Evolutionary conservation across 2,888 invertebrate species (phyloP).

Genomic region (Branchellion lobata): DNA sequence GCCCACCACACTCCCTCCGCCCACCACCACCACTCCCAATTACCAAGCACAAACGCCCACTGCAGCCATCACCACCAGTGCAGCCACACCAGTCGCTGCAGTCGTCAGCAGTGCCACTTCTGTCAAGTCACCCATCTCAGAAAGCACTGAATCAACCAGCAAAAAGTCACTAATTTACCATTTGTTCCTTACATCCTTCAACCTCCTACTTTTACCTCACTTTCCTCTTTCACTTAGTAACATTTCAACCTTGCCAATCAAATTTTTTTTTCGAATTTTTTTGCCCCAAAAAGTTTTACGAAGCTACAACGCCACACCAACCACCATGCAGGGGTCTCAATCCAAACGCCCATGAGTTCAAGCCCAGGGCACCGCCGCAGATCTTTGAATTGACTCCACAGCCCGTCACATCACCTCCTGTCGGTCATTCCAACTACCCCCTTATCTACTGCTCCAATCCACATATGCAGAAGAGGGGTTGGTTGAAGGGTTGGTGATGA

Average conservation of each 20-base stretch:
- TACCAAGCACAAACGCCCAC: background rate
- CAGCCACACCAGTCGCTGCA: background rate
- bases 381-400: conserved; percentile 21
- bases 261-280: background rate
- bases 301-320: no score
- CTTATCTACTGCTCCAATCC: background rate
- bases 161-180: no score
- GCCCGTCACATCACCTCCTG: background rate
- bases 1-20: background rate
- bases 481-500: background rate
- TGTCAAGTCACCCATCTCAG: no score
- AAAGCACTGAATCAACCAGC: no score
- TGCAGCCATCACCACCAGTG: background rate
- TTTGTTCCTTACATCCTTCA: no score
- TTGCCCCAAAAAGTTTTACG: background rate
- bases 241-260: no score
- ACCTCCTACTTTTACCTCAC: no score
- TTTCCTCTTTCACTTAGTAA: no score
- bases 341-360: conserved; percentile 37
- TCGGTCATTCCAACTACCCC: background rate
- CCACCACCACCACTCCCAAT: background rate
- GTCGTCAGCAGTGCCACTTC: background rate
- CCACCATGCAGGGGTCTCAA: conserved; percentile 21
- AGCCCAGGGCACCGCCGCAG: conserved; percentile 2
- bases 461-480: background rate